Conservation (phyloP, 1,140 invertebrate genomes). For the Diploscapter pachys region DNA sequence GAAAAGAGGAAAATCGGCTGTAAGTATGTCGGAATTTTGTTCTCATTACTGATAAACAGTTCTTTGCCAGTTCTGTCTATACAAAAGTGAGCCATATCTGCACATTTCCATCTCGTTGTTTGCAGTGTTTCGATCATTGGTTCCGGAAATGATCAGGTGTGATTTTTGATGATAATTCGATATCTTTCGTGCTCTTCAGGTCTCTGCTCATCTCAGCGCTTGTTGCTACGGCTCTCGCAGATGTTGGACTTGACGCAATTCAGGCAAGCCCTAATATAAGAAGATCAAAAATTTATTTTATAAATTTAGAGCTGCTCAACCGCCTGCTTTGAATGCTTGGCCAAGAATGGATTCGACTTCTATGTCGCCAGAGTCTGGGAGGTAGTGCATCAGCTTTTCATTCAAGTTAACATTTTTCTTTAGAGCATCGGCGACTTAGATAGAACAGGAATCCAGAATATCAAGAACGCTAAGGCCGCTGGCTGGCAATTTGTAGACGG, state of each 20-base stretch:
- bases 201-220: slow-evolving; percentile 1
- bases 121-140: too few relatives aligned
- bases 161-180: too few relatives aligned
- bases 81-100: too few relatives aligned
- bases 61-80: too few relatives aligned
- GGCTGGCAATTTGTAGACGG: slow-evolving; percentile 37
- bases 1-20: too few relatives aligned
- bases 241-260: slow-evolving; percentile 36
- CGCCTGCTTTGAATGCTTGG: slow-evolving; percentile 34
- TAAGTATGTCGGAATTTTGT: too few relatives aligned
- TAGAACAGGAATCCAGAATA: slow-evolving; percentile 38
- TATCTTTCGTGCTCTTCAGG: background rate
- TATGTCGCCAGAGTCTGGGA: slow-evolving; percentile 36
- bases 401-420: slow-evolving; percentile 10
- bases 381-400: slow-evolving; percentile 2
- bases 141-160: too few relatives aligned
- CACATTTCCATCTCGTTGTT: too few relatives aligned
- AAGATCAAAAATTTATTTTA: background rate
- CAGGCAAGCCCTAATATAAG: slow-evolving; percentile 8
- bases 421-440: slow-evolving; percentile 19
- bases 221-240: slow-evolving; percentile 25
- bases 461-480: slow-evolving; percentile 35
- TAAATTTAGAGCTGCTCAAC: slow-evolving; percentile 1
- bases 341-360: slow-evolving; percentile 36
- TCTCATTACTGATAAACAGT: too few relatives aligned